Base-by-base conservation (phyloP, 2,888 invertebrate genomes). In the Cynaeus angustus region DNA sequence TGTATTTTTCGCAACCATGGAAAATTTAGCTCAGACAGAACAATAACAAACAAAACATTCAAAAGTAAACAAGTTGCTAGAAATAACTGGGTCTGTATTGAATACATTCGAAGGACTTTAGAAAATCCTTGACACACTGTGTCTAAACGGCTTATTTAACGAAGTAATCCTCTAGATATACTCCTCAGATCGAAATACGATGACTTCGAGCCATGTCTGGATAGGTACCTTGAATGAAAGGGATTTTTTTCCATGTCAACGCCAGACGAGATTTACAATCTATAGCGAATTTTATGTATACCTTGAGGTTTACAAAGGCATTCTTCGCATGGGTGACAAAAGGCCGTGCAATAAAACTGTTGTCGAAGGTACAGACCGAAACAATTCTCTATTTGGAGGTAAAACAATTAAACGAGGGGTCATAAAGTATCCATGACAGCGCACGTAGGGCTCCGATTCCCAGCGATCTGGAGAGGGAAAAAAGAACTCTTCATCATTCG, bases 381-480 rank as follows among this genome's bases (percentile, higher is more conserved):
- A 77, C 78, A 75, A 77, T 78, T 70, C 71, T 64, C 74, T 62
- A 59, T 75, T 69, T 72, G 71, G 70, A 74, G 74, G 74, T 77
- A 74, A 75, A 75, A 77, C 78, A 76, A 77, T 78, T 77, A 76
- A 77, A 77, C 71, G 67, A 66, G 70, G 71, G 66, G 70, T 72
- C 70, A 77, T 79, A 79, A 79, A 79, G 71, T 70, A 77, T 76
- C 69, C 74, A 69, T 77, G 79, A 77, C 79, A 77, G 77, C 70
- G 76, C 78, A 77, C 79, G 79, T 77, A 78, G 77, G 77, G 73
- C 68, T 76, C 74, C 75, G 72, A 77, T 77, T 77, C 75, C 21
- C 53, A 53, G 2, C 46, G 46, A 16, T 3, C 2, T 37, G 16
- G 13, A 46, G 46, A 46, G 21, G 13, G 13, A 46, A 46, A 46